A percentile compares a stretch with the other conserved stretches of the same genome.
phyloP scores from a whole-genome alignment of 2,888 invertebrate genomes.

The Amiota mariae region DNA sequence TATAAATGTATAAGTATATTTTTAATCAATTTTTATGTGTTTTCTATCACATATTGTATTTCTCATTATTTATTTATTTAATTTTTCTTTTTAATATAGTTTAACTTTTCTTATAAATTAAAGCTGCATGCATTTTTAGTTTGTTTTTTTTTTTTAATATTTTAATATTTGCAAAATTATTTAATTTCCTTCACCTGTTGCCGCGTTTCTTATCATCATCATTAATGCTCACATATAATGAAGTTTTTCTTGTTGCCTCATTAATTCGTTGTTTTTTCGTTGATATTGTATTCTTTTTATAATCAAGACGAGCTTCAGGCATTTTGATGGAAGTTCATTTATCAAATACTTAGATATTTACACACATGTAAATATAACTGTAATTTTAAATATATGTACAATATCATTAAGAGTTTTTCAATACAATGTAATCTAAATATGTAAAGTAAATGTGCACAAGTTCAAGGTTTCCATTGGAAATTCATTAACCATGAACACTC shows the following conservation, averaged over 20 bases:
- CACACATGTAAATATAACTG: neutral
- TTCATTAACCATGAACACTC: constrained; percentile 9
- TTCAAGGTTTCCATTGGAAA: constrained; percentile 15
- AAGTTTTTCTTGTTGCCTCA: constrained; percentile 33
- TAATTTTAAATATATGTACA: constrained; percentile 15
- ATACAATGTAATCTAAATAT: no score
- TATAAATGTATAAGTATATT: no score
- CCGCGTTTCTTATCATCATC: constrained; percentile 38
- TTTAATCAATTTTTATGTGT: neutral
- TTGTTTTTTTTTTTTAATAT: no score
- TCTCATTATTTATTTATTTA: neutral
- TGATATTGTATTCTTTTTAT: constrained; percentile 37
- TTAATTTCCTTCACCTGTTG: constrained; percentile 47
- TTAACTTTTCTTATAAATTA: no score
- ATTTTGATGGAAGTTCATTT: constrained; percentile 30
- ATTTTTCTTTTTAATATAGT: no score
- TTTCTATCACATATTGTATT: no score
- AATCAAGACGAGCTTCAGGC: constrained; percentile 46
- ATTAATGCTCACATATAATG: constrained; percentile 31
- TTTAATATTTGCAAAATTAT: no score
- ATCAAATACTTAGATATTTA: constrained; percentile 1
- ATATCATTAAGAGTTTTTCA: neutral
- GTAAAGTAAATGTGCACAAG: constrained; percentile 10
- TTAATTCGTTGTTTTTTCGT: constrained; percentile 33
- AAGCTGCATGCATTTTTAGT: no score